Evolutionary conservation across 2,113 vertebrate genomes (phyloP), one percentile per base, ranked within the genome.

Genomic region (Eptesicus fuscus): DNA sequence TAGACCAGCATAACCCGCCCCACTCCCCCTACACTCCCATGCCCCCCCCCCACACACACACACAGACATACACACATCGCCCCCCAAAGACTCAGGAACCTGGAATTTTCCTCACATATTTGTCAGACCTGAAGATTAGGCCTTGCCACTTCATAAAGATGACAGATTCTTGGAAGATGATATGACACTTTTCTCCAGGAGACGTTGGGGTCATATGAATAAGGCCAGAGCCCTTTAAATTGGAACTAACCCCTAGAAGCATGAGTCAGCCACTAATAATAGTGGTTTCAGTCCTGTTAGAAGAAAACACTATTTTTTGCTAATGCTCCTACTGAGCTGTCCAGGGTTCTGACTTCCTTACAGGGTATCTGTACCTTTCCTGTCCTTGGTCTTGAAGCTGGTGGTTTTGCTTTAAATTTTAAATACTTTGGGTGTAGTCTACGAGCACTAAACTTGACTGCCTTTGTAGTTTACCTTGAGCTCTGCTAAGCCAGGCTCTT

Each of bases 261-360:
- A 35, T 25, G 37, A 76, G 37, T 12, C 37, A 89, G 76, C 20
- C 13, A 79, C 4, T 7, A 82, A 18, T 5, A 82, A 12, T 23
- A 53, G 4, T 23, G 42, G 67, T 65, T 83, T 51, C 30, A 59
- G 49, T 63, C 40, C 86, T 35, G 83, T 44, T 23, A 32, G 13
- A 82, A 65, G 90, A 70, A 84, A 85, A 74, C 0, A 3, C 0
- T 5, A 28, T 11, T 22, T 61, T 90, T 74, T 47, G 42, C 20
- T 32, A 63, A 13, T 0, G 12, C 0, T 1, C 9, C 17, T n/a
- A 18, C 2, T 95, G 92, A 96, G 96, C 96, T 97, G 94, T 96
- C 95, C 96, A 92, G 40, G 95, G 96, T 97, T 89, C 96, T 97
- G 97, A 95, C 76, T 30, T 87, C 2, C 11, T 30, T 37, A 77